Base-by-base conservation (phyloP, 2,888 invertebrate genomes). In the Cosmorhoe ocellata region DNA sequence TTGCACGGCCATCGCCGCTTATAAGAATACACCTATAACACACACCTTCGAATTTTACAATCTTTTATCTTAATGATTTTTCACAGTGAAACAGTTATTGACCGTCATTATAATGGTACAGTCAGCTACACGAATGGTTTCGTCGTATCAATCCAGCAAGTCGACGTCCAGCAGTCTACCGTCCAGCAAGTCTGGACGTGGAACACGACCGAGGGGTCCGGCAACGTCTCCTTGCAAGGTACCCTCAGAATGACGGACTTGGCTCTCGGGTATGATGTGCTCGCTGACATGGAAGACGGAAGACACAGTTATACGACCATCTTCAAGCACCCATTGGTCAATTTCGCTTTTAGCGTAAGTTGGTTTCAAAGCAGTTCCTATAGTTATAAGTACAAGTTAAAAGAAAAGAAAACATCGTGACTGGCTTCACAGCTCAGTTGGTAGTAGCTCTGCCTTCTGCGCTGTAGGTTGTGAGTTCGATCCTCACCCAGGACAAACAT, bases 121-220 rank as follows among this genome's bases (percentile, higher is more conserved):
- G 63, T 78, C 0, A 53, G 43, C 0, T 83, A 79, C 54, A 63
- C 49, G 1, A 76, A 85, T n/a, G 84, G 84, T 0, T 86, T 86
- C 40, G 61, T 83, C 0, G 58, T 68, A 1, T 69, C 82, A 1
- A 72, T 85, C 38, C 76, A 77, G 41, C 58, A 56, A 2, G 28
- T 85, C 1, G 80, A 80, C 50, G 63, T 85, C 1, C 10, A 66
- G 0, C 56, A 66, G 3, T 1, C n/a, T 1, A 64, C 71, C 0
- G 66, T 86, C 0, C 67, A 70, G 22, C 82, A 83, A 61, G 38
- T 63, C 0, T 87, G 85, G 85, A 10, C 52, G 0, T 63, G 61
- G 49, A 64, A 69, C 24, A 47, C 12, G 2, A 32, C 48, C 0
- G 52, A 61, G 0, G 50, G 58, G 1, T 57, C 59, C 0, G 74